phyloP scores from a whole-genome alignment of 1,140 invertebrate species.

The Pteromalus puparum region DNA sequence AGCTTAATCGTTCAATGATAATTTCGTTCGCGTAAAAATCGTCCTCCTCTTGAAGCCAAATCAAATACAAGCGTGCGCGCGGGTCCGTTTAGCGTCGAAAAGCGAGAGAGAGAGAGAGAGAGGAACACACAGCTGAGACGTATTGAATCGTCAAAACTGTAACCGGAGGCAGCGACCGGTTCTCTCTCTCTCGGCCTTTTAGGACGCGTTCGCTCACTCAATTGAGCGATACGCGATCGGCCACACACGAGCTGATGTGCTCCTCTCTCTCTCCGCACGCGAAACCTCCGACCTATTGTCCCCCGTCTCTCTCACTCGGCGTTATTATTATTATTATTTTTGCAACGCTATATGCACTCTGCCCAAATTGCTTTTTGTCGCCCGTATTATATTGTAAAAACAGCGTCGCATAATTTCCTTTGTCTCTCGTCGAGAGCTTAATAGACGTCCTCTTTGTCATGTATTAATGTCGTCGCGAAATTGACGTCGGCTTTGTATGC shows the following conservation, averaged over 20 bases:
- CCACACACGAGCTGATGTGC: constrained; percentile 62
- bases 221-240: constrained; percentile 70
- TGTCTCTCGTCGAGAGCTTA: no score
- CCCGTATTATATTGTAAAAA: no score
- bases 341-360: background rate
- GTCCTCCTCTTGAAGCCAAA: no score
- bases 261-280: constrained; percentile 22
- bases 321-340: background rate
- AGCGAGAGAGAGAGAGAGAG: background rate
- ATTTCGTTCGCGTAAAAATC: no score
- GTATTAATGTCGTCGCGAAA: background rate
- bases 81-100: no score
- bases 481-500: background rate
- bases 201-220: constrained; percentile 58
- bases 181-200: constrained; percentile 31
- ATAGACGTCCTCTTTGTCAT: no score
- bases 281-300: constrained; percentile 26
- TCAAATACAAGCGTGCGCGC: background rate
- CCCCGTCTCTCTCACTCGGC: background rate
- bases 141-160: constrained; percentile 52
- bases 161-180: constrained; percentile 51
- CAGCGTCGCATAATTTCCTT: no score
- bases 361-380: background rate
- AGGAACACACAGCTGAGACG: background rate
- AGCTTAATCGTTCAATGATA: no score